Evolutionary conservation across 2,888 invertebrate species (phyloP), one percentile per base, ranked within the genome.

Genomic region (Plutella xylostella): DNA sequence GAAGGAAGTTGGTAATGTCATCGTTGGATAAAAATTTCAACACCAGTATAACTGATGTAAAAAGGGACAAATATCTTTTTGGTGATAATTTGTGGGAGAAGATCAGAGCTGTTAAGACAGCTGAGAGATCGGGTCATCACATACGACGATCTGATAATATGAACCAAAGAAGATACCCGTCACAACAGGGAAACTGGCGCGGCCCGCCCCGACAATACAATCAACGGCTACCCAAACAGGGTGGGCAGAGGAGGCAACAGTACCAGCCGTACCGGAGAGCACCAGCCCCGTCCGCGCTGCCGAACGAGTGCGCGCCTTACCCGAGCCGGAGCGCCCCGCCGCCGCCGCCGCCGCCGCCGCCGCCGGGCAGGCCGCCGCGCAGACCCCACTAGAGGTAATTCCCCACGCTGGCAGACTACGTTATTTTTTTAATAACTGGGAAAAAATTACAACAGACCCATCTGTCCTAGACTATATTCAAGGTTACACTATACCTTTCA

Each of bases 171-270:
- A 35, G 35, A 17, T 7, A 5, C 15, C 15, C 15, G 17, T 14
- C 18, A n/a, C n/a, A n/a, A n/a, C 37, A 25, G 45, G 45, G 42
- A 45, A 45, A 45, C 45, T 41, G 37, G 28, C 34, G 31, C 4
- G 35, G 35, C 35, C 35, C 35, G 17, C 35, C 35, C 35, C 4
- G 18, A 35, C 15, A 35, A 7, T 12, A 35, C 5, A 6, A 4
- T 17, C 35, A 35, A 12, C 4, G 35, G 35, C 4, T 5, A 35
- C 35, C 35, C 18, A 35, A 17, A 35, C 35, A 35, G 35, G 35
- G 35, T 35, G 35, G 35, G 35, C 35, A 14, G 17, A 14, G 35
- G 5, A 7, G 35, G 17, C 18, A 14, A 3, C 35, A 14, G 28
- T 15, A 22, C n/a, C 42, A 25, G 20, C 18, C 25, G 42, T 17